phyloP scores from a whole-genome alignment of 2,113 vertebrate genomes.

The Megalops atlanticus region DNA sequence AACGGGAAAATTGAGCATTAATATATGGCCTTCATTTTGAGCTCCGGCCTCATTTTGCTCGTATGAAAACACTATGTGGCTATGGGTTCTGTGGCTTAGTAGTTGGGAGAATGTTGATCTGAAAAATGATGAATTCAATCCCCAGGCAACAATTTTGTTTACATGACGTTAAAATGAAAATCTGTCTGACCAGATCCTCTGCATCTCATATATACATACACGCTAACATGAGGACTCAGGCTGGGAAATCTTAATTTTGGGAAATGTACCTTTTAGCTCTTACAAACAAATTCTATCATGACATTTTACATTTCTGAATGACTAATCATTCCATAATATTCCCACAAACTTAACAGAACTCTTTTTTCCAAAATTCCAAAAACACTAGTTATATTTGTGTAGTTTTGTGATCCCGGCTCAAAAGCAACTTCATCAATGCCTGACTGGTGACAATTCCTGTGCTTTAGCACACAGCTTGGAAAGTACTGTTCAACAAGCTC shows the following conservation, averaged over 20 bases:
- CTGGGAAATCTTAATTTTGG: too few species aligned
- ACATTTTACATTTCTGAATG: not conserved
- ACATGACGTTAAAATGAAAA: not conserved
- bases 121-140: not conserved
- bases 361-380: not conserved
- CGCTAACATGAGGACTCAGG: not conserved
- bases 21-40: slow-evolving; percentile 6
- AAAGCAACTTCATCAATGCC: not conserved
- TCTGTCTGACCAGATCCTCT: not conserved
- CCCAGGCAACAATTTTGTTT: not conserved
- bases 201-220: not conserved
- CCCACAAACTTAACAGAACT: not conserved
- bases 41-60: not conserved
- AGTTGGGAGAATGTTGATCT: not conserved
- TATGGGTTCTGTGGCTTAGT: not conserved
- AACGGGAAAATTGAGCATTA: slow-evolving; percentile 17
- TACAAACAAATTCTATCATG: not conserved
- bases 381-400: not conserved
- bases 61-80: not conserved
- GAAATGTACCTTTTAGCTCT: not conserved
- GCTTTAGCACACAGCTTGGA: too few species aligned
- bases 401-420: not conserved
- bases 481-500: too few species aligned
- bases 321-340: not conserved
- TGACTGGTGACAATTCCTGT: not conserved